Evolutionary conservation across 64 coral and sea anemone genomes (phyloP).

Genomic region (Platygyra sinensis): DNA sequence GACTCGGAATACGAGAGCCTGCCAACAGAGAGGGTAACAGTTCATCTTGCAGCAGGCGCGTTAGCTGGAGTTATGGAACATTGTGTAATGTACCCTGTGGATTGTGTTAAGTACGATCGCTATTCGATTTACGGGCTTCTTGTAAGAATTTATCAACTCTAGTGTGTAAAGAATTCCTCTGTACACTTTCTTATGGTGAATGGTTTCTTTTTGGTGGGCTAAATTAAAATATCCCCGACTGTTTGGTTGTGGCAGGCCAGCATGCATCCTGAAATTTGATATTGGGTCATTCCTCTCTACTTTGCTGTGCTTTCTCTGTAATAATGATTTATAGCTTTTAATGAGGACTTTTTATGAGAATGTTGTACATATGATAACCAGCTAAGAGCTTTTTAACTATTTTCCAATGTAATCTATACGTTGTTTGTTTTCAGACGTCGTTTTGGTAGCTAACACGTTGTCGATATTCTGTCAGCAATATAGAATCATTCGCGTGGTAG

Average conservation of each 20-base stretch:
- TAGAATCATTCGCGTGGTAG: too few species aligned
- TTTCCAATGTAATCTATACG: too few species aligned
- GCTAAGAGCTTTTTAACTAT: too few species aligned
- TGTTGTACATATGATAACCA: too few species aligned
- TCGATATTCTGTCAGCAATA: too few species aligned
- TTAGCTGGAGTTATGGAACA: slow-evolving; percentile 97
- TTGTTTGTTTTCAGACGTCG: too few species aligned
- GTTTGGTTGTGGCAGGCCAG: not conserved
- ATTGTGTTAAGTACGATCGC: slow-evolving; percentile 84
- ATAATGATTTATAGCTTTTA: too few species aligned
- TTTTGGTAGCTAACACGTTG: too few species aligned
- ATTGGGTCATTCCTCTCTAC: not conserved
- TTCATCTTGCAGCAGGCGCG: slow-evolving; percentile 90
- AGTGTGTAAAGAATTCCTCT: not conserved
- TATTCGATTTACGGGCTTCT: not conserved
- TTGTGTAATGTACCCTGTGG: slow-evolving; percentile 97
- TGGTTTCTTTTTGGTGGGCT: not conserved
- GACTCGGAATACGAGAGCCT: slow-evolving; percentile 94
- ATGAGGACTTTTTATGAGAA: too few species aligned
- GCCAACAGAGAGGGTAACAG: slow-evolving; percentile 82
- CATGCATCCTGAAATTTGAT: not conserved
- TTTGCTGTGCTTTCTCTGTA: too few species aligned
- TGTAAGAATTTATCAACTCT: not conserved
- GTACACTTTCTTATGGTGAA: not conserved
- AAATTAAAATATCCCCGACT: not conserved